Evolutionary conservation across 1,140 invertebrate genomes (phyloP), one percentile per base, ranked within the genome.

Genomic region (Himalopsyche phryganea): DNA sequence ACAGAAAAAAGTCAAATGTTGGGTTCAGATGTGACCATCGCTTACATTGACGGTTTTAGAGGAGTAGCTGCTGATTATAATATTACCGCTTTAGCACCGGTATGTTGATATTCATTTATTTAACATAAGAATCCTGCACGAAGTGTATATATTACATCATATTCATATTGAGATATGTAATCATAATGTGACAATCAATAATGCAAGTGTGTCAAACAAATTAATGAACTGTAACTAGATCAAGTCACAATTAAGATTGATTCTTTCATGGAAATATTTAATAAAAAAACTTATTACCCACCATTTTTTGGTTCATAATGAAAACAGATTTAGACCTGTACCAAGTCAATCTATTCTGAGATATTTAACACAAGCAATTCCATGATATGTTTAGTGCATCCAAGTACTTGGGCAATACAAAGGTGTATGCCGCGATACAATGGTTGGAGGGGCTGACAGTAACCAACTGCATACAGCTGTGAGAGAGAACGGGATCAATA

Each of bases 41-140:
- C 85, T 1, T 88, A 86, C 66, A 86, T 89, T 67, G 85, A 91
- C 69, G 81, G 80, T 4, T 83, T 83, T 55, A 72, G 86, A 51
- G 89, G 88, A 7, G 84, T 84, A 66, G 88, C 87, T 3, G 78
- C 79, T 3, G 92, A 95, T 78, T 94, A 93, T 67, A 94, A 92
- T 68, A 84, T 95, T 44, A 91, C 91, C 10, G 89, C 88, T 0
- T 78, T 88, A 67, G 85, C 91, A 41, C 88, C 91, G 13, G 88
- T 90, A 76, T 74, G 73, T 76, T 40, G 32, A 53, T 15, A 35
- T 35, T 35, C 33, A 35, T 35, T 35, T 6, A 7, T 35, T 35
- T n/a, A 42, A 44, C 46, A 13, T 56, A 14, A 35, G 48, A 28
- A 15, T 49, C 17, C 6, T 7, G 6, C 6, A 35, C n/a, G 6